Conservation (phyloP, 2,888 invertebrate genomes). For the Cephus pulcher region DNA sequence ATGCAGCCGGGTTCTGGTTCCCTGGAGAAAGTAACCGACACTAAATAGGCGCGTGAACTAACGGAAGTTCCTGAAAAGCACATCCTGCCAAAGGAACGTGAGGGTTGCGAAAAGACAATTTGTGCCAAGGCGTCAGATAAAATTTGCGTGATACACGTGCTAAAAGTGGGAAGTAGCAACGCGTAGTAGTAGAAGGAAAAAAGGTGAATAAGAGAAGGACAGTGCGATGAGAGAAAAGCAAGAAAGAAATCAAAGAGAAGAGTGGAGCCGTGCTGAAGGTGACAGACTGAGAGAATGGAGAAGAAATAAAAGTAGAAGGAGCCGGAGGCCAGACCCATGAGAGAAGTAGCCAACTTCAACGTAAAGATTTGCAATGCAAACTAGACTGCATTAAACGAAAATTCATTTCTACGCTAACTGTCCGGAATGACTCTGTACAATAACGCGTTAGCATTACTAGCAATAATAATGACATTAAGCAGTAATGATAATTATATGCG, state of each 20-base stretch:
- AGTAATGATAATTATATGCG: background rate
- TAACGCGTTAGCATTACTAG: constrained; percentile 38
- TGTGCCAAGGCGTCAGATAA: constrained; percentile 7
- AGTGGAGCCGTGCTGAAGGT: background rate
- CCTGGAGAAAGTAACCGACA: background rate
- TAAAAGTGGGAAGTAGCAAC: constrained; percentile 4
- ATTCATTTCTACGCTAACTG: constrained; percentile 63
- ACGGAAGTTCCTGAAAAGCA: background rate
- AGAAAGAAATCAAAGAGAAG: constrained; percentile 28
- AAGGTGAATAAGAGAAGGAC: constrained; percentile 25
- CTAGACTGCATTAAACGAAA: constrained; percentile 62
- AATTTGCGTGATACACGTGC: constrained; percentile 19
- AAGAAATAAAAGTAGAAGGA: background rate
- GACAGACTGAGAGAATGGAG: background rate
- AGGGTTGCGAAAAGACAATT: background rate
- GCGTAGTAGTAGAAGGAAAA: constrained; percentile 25
- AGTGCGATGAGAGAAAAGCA: constrained; percentile 30
- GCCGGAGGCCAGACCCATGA: background rate
- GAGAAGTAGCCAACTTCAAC: constrained; percentile 25
- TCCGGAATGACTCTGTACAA: constrained; percentile 38
- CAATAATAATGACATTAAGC: constrained; percentile 37
- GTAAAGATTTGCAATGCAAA: constrained; percentile 62
- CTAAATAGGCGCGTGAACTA: background rate
- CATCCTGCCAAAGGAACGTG: background rate
- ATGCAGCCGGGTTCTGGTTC: background rate